phyloP scores from a whole-genome alignment of 2,888 invertebrate genomes.

The Cenopis cana region DNA sequence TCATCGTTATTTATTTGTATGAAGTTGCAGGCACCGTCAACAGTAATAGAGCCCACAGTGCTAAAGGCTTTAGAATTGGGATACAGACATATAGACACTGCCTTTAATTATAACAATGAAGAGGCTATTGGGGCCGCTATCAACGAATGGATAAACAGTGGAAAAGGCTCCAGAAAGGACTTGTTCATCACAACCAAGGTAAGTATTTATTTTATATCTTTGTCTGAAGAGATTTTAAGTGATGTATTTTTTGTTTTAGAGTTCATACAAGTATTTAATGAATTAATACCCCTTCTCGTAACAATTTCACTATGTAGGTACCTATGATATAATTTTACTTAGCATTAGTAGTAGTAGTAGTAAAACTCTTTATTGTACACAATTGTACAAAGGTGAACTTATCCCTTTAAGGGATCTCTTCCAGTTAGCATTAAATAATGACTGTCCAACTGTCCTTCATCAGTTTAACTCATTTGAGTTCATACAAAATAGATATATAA shows the following conservation, averaged over 20 bases:
- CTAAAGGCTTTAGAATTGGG: constrained; percentile 88
- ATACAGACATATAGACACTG: constrained; percentile 92
- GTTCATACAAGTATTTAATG: no score
- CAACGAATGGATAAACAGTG: constrained; percentile 87
- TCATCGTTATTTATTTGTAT: constrained; percentile 35
- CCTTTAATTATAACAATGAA: constrained; percentile 92
- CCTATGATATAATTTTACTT: no score
- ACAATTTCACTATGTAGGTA: no score
- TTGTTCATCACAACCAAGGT: constrained; percentile 94
- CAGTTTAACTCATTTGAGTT: no score
- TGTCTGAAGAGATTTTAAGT: no score
- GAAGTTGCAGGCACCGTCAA: constrained; percentile 83
- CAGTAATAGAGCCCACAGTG: constrained; percentile 87
- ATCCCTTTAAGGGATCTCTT: no score
- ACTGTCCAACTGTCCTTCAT: no score
- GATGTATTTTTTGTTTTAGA: neutral
- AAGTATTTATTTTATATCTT: constrained; percentile 45
- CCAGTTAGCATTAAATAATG: no score
- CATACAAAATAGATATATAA: no score
- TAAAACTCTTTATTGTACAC: no score
- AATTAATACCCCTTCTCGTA: neutral
- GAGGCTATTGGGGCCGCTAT: constrained; percentile 89
- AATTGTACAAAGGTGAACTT: no score
- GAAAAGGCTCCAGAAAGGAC: constrained; percentile 88
- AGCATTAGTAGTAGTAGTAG: no score